Base-by-base conservation (phyloP, 1,140 invertebrate genomes). In the Bathynomus jamesi region DNA sequence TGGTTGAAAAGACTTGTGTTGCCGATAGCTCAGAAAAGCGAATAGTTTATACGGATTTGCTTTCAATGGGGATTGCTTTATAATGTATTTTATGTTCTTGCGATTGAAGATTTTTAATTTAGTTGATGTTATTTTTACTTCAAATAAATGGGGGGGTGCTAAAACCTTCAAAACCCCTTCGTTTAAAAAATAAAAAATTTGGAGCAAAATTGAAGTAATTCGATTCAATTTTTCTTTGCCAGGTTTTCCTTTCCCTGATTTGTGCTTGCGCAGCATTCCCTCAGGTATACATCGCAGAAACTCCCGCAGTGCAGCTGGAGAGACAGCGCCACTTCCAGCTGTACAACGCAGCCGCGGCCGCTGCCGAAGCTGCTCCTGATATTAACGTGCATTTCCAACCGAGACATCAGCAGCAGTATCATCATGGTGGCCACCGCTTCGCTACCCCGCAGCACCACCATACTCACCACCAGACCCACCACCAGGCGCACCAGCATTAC, bases 311-410 rank as follows among this genome's bases (percentile, higher is more conserved):
- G 31, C 46, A 61, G 40, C 46, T 60, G 29, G 67, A 69, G n/a
- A 53, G 67, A 28, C 53, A 53, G 8, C 67, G 67, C 1, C 61
- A 61, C 67, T 61, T 61, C 53, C 67, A 69, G 53, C 67, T 69
- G 0, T 69, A 29, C 27, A 69, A 69, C 46, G 67, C 67, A 5
- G 46, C 60, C 13, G 67, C 67, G 3, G 46, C 32, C 8, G 67
- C 67, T n/a, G 67, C 67, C 13, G 67, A 40, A 13, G 67, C 67
- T 28, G 67, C 67, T 61, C 67, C 67, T 61, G 67, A 69, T 61
- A 30, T 53, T 53, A 27, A 27, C 62, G 28, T 27, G 11, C 62
- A 13, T 2, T 25, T 21, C 17, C 62, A 64, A 17, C 62, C 1
- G 17, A 13, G 2, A 64, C 1, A 27, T 7, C 25, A 29, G 25